phyloP scores from a whole-genome alignment of 1,140 invertebrate genomes.

The Nasonia longicornis region DNA sequence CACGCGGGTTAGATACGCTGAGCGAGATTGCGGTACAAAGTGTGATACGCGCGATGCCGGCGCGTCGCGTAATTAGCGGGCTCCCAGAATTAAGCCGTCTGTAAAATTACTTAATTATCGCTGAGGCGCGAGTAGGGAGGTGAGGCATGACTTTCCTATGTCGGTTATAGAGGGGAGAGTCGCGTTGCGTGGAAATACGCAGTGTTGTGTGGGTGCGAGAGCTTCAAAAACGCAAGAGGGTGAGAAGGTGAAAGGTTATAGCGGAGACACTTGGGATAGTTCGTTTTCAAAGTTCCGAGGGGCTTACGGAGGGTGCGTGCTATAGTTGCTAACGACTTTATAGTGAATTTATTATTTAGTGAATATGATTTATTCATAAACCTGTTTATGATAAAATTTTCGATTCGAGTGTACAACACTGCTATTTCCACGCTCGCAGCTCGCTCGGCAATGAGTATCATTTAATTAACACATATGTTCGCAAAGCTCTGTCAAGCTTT shows the following conservation, averaged over 20 bases:
- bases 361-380: too few species aligned
- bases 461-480: too few species aligned
- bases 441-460: too few species aligned
- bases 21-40: slow-evolving; percentile 9
- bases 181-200: too few species aligned
- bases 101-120: slow-evolving; percentile 38
- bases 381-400: too few species aligned
- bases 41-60: not conserved
- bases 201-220: not conserved
- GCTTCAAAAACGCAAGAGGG: not conserved
- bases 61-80: slow-evolving; percentile 27
- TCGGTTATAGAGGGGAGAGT: not conserved
- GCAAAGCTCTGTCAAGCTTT: too few species aligned
- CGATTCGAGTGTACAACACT: too few species aligned
- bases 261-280: not conserved
- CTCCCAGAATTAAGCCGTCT: slow-evolving; percentile 35
- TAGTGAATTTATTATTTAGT: too few species aligned
- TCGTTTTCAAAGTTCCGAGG: not conserved
- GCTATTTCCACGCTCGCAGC: too few species aligned
- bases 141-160: not conserved
- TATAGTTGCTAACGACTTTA: too few species aligned
- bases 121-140: not conserved
- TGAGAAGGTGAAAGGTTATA: not conserved
- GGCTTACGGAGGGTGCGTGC: too few species aligned
- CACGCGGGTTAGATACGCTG: slow-evolving; percentile 17